Conservation (phyloP, 2,797 vertebrate genomes). For the Margarornis squamiger region DNA sequence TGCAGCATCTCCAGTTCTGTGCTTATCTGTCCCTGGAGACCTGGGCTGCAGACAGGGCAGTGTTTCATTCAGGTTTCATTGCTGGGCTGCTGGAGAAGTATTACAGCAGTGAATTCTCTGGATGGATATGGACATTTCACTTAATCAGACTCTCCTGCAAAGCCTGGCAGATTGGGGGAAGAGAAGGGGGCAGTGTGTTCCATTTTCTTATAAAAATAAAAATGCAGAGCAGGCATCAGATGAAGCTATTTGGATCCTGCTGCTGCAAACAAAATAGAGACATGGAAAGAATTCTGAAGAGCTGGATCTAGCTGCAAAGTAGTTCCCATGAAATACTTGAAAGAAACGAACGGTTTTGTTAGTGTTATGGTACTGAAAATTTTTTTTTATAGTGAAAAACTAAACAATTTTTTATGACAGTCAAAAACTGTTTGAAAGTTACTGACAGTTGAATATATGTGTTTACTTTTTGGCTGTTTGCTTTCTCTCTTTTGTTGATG, state of each 20-base stretch:
- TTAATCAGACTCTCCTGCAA: background rate
- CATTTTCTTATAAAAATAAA: slow-evolving; percentile 14
- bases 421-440: background rate
- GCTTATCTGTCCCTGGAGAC: background rate
- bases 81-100: background rate
- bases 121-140: background rate
- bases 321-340: slow-evolving; percentile 14
- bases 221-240: slow-evolving; percentile 17
- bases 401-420: background rate
- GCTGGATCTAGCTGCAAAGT: background rate
- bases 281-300: slow-evolving; percentile 41
- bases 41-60: background rate
- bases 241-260: slow-evolving; percentile 33
- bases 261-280: slow-evolving; percentile 31
- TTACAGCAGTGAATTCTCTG: background rate
- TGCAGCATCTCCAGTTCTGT: background rate
- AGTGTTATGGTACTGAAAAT: background rate
- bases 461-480: background rate
- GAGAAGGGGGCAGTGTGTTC: slow-evolving; percentile 9
- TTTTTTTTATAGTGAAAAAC: background rate
- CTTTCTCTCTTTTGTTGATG: background rate
- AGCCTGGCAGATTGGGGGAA: background rate
- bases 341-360: background rate
- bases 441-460: background rate
- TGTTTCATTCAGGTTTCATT: background rate